Conservation (phyloP, 2,888 invertebrate species). For the Pristionchus japonicus region DNA sequence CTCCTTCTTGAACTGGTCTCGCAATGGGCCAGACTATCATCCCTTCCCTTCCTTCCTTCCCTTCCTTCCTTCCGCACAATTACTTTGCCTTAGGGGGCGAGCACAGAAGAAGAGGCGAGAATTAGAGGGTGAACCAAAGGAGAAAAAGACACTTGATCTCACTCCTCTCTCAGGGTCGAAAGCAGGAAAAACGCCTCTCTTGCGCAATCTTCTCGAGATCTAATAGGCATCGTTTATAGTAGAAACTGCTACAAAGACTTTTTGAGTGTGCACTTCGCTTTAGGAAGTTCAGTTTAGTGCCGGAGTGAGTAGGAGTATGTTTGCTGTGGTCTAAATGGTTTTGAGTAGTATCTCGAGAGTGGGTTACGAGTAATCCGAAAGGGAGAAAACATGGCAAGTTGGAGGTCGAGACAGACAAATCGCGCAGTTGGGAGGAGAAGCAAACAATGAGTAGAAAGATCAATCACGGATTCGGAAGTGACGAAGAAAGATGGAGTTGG, state of each 20-base stretch:
- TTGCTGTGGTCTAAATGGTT: slow-evolving; percentile 19
- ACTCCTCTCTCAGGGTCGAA: slow-evolving; percentile 6
- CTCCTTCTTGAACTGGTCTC: slow-evolving; percentile 19
- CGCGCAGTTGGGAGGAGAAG: background rate
- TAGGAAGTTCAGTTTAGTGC: slow-evolving; percentile 30
- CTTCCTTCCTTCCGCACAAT: slow-evolving; percentile 16
- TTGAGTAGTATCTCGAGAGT: background rate
- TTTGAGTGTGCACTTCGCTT: slow-evolving; percentile 3
- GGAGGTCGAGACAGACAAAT: background rate
- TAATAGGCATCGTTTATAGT: slow-evolving; percentile 25
- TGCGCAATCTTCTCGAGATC: background rate
- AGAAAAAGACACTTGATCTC: slow-evolving; percentile 22
- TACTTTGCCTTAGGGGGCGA: slow-evolving; percentile 33
- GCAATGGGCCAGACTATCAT: slow-evolving; percentile 8
- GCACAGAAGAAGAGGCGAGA: slow-evolving; percentile 20
- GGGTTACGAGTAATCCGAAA: slow-evolving; percentile 2
- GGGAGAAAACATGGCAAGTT: background rate
- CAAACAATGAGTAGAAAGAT: background rate
- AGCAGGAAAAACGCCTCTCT: background rate
- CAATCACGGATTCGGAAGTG: background rate
- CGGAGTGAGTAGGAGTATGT: background rate
- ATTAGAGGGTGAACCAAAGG: background rate
- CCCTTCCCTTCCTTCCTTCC: slow-evolving; percentile 2
- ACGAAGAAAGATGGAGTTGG: background rate
- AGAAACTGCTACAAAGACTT: background rate